Evolutionary conservation across 2,888 invertebrate genomes (phyloP), one percentile per base, ranked within the genome.

Genomic region (Drosophila lacicola): DNA sequence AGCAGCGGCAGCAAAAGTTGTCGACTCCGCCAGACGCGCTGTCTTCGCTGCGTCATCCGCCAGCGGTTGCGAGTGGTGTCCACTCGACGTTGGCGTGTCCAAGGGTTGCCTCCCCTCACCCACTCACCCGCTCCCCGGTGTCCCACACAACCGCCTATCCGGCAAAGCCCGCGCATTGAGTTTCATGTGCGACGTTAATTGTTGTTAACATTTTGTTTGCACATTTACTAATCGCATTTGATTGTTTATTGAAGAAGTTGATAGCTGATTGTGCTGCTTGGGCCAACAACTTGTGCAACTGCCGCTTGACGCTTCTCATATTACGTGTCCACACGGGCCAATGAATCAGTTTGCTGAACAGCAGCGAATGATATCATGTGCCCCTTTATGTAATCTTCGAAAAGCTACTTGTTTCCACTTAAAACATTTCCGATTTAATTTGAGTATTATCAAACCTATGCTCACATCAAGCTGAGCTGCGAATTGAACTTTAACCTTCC

Each of bases 1-100:
- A 34, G 42, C 54, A 60, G 50, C 61, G n/a, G 45, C 56, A 56
- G 17, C 49, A 49, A 19, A 17, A 37, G 60, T 60, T 49, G 61
- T 46, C 55, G 61, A 56, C 56, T 34, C 14, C 55, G 58, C 69
- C 61, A 87, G 83, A 83, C 83, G 45, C 69, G 54, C 69, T 87
- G 83, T 88, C 87, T 89, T 87, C 69, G 78, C 82, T 80, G 77
- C 83, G 82, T 80, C 86, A 88, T 70, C 54, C 66, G 65, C 45
- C 49, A 39, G 39, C 63, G 36, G 34, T 33, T 42, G 19, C 53
- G 36, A 37, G 21, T 67, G 55, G n/a, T 61, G 76, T 61, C 64
- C 78, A 78, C 73, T 68, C 78, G 21, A 39, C 41, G 62, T 17
- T 56, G 39, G 56, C 78, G 77, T 78, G 80, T 61, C 68, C 49